Evolutionary conservation across 2,113 vertebrate genomes (phyloP), one percentile per base, ranked within the genome.

Genomic region (Asarcornis scutulata): DNA sequence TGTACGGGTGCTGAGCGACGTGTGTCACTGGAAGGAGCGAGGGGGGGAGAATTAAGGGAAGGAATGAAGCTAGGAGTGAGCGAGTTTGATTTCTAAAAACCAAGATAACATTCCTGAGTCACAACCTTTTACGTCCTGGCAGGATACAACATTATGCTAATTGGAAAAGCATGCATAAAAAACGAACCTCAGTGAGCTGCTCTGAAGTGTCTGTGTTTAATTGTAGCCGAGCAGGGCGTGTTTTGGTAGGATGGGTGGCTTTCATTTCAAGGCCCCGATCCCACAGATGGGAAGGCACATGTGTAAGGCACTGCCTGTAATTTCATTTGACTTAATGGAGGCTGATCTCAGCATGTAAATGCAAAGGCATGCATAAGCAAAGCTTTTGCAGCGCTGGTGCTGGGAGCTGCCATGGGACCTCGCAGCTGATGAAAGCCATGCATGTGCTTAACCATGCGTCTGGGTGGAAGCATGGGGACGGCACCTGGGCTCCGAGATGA

Each of bases 101-200:
- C 13, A 22, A 77, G 88, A 94, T 97, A 94, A 80, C 92, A 77
- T 91, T 92, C 86, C 79, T 93, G 88, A 96, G 89, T 93, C 91
- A 81, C 58, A 78, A 72, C 71, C 80, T 91, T 83, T 56, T 56
- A n/a, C 2, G 1, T 77, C 59, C 89, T 94, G 91, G 69, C 72
- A 89, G 87, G 82, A 82, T 89, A 58, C 90, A 86, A 76, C 68
- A 80, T 87, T 86, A 84, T 89, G 75, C 59, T 96, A 94, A 95
- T 96, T 92, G 85, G 83, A 93, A 74, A 97, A 96, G 94, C 90
- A 96, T 89, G 94, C 94, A 93, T 96, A 64, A 40, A 75, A 52
- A 76, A 79, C 34, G 52, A 48, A 81, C 92, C 84, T 29, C 5
- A 73, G 87, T 3, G 0, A 93, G 18, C 48, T 56, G 81, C 92